Base-by-base conservation (phyloP, 2,113 vertebrate species). In the Microcebus murinus region DNA sequence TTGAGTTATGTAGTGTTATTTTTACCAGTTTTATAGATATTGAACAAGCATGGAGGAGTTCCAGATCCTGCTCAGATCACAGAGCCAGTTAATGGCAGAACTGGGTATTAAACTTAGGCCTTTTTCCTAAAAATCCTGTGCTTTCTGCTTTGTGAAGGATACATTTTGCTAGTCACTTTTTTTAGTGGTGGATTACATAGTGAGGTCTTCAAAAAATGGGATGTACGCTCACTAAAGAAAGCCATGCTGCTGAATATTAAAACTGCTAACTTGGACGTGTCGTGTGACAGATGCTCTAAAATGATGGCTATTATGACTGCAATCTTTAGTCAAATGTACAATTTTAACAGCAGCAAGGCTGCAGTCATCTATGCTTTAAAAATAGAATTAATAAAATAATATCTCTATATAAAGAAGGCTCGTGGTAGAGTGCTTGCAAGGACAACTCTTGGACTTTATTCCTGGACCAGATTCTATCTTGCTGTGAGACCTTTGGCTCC, bases 251-350 rank as follows among this genome's bases (percentile, higher is more conserved):
- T 90, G 89, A 92, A 94, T 87, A 85, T 45, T 96, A 96, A 88
- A 94, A 55, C 36, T 27, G 25, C n/a, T 92, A 73, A 86, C 31
- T 93, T 80, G 84, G 76, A 92, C 3, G 4, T 85, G 83, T 81
- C 14, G 6, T 81, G 8, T 89, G 76, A 82, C 93, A 96, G 80
- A 87, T 97, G 96, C 76, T 96, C 17, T 81, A 67, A 87, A 96
- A 96, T 55, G 59, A 87, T 29, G 55, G 39, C 50, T 80, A 79
- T 91, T 74, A 83, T 87, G 65, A 96, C 8, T 31, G 23, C 71
- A 63, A 39, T 61, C 80, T 81, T 89, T 52, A 90, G 45, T 79
- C 52, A 92, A 77, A 82, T 90, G 48, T 61, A 29, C 27, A 76
- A 7, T 57, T 91, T 93, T 84, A 25, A 82, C 52, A 87, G 39